Evolutionary conservation across 2,113 vertebrate genomes (phyloP).

Genomic region (Platysternon megacephalum): DNA sequence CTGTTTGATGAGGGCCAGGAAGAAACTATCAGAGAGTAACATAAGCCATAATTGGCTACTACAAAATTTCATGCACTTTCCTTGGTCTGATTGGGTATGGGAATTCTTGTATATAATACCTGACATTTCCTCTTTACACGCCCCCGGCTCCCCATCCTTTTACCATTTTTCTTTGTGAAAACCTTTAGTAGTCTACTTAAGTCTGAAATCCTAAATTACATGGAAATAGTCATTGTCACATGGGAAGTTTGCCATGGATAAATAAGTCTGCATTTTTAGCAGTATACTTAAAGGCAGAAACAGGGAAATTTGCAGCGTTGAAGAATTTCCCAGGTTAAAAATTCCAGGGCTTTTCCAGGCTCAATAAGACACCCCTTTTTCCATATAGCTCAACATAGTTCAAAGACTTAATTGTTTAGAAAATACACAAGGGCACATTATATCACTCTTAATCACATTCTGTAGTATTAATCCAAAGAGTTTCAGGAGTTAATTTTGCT

Average conservation of each 20-base stretch:
- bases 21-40: background rate
- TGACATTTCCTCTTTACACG: background rate
- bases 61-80: background rate
- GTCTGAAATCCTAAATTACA: background rate
- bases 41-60: background rate
- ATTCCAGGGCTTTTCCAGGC: background rate
- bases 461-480: background rate
- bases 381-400: background rate
- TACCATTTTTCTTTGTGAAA: background rate
- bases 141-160: no score
- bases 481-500: background rate
- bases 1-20: background rate
- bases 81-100: background rate
- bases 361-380: rapidly evolving
- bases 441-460: background rate
- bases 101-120: background rate
- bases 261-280: background rate
- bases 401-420: background rate
- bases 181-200: background rate
- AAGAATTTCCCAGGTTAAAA: background rate
- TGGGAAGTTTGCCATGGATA: background rate
- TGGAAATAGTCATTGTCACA: background rate
- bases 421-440: background rate
- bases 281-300: background rate
- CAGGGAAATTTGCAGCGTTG: background rate